Evolutionary conservation across 23 tunicate genomes (phyloP).

Genomic region (Phallusia fumigata): DNA sequence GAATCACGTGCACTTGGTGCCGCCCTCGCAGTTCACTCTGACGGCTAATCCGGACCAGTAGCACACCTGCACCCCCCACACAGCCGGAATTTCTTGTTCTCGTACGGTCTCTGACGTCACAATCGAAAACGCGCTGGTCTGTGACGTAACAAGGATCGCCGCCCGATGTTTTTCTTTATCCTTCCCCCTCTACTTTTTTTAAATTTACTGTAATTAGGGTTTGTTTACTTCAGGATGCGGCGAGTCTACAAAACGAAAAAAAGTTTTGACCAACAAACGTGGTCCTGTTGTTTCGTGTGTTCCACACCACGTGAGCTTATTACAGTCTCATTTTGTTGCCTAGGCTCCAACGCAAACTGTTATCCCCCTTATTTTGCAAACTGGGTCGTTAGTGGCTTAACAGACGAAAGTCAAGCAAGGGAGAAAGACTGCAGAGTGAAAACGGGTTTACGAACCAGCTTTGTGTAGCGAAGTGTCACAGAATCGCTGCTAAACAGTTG

Average conservation of each 20-base stretch:
- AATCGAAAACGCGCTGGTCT: background rate
- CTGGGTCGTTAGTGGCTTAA: no score
- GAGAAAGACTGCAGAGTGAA: no score
- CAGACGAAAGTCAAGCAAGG: no score
- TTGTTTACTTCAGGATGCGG: background rate
- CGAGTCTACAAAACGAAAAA: background rate
- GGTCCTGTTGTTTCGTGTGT: background rate
- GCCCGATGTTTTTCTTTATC: background rate
- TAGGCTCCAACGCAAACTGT: no score
- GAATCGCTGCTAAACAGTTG: no score
- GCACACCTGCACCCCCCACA: background rate
- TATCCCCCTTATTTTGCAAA: no score
- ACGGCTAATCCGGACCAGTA: no score
- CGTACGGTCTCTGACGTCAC: background rate
- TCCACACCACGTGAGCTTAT: no score
- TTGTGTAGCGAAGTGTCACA: no score
- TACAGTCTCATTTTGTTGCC: no score
- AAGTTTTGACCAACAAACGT: background rate
- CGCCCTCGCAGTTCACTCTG: slow-evolving; percentile 11
- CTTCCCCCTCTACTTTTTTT: background rate
- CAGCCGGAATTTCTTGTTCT: background rate
- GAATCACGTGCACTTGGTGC: background rate
- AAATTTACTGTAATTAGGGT: slow-evolving; percentile 13
- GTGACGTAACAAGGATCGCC: background rate
- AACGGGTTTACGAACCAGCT: no score